Percentiles rank a stretch among this genome's conserved stretches.
Evolutionary conservation across 2,113 vertebrate species (phyloP).

Genomic region (Gorsachius goisagi): DNA sequence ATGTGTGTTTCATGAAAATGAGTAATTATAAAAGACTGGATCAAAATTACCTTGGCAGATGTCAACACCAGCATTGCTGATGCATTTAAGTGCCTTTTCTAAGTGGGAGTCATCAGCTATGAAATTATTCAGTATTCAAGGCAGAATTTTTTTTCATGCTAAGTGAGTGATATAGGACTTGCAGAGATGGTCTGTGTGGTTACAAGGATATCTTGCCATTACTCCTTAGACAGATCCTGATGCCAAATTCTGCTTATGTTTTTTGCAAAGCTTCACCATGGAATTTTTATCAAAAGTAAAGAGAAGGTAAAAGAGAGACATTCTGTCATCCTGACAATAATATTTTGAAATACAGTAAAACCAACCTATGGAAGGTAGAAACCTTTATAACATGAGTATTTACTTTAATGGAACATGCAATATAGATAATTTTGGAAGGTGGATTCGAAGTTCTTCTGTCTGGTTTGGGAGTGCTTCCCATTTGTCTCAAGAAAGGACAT

Average conservation of each 20-base stretch:
- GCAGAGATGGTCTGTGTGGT: neutral
- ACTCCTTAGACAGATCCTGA: neutral
- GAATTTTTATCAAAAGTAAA: neutral
- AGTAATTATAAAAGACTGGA: conserved; percentile 23
- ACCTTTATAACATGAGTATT: neutral
- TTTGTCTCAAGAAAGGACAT: neutral
- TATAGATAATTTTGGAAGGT: neutral
- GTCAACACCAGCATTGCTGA: conserved; percentile 25
- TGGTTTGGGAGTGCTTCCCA: neutral
- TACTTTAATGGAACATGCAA: neutral
- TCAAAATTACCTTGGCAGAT: conserved; percentile 39
- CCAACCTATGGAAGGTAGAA: neutral
- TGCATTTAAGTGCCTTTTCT: conserved; percentile 20
- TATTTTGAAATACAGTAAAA: neutral
- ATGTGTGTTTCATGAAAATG: conserved; percentile 19
- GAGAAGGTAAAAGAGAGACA: neutral
- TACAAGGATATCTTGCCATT: neutral
- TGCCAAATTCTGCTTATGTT: neutral
- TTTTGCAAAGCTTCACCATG: neutral
- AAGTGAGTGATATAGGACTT: neutral
- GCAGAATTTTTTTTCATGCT: neutral
- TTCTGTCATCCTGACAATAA: neutral
- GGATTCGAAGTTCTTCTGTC: neutral
- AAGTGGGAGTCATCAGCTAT: neutral
- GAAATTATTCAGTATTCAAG: conserved; percentile 20